A percentile compares a stretch with the other conserved stretches of the same genome.
These are phyloP conservation scores for Helicolenus hilgendorfi DNA, from an alignment of 2,797 vertebrate species.

Conservation along the genomic window DNA sequence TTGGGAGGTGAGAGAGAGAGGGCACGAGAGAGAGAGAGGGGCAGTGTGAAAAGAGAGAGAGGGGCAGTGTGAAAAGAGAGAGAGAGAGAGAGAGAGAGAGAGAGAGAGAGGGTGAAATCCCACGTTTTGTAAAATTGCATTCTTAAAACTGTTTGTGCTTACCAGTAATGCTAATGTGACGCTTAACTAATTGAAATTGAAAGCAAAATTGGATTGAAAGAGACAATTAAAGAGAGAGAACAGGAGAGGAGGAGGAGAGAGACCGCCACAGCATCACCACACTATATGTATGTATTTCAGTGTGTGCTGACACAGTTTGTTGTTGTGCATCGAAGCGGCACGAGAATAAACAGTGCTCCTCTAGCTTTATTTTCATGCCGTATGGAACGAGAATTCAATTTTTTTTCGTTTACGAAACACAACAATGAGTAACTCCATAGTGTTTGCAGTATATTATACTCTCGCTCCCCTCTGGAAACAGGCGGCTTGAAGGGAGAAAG, in stretches of 20 bases:
- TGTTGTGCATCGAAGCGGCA: constrained; percentile 38
- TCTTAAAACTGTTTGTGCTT: constrained; percentile 50
- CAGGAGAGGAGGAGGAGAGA: constrained; percentile 7
- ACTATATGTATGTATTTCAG: constrained; percentile 27
- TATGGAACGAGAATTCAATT: background rate
- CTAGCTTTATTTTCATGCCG: constrained; percentile 29
- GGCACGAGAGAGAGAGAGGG: background rate
- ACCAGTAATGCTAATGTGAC: constrained; percentile 45
- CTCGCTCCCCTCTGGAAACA: constrained; percentile 5
- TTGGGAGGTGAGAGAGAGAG: constrained; percentile 9
- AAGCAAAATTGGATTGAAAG: constrained; percentile 59
- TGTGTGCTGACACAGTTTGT: constrained; percentile 61
- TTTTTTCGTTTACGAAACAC: background rate
- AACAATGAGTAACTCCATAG: background rate
- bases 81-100: background rate
- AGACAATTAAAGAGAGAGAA: constrained; percentile 27
- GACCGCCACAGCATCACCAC: constrained; percentile 1
- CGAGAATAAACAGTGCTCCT: constrained; percentile 40
- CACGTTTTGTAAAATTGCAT: constrained; percentile 22
- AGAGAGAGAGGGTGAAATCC: constrained; percentile 24
- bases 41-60: background rate
- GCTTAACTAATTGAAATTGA: constrained; percentile 59
- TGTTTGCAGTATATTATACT: background rate
- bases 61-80: background rate
- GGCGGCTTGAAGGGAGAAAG: background rate